Percentiles rank a stretch among this genome's conserved stretches.
phyloP scores from a whole-genome alignment of 2,113 vertebrate genomes.

The Nannobrachium achirus region DNA sequence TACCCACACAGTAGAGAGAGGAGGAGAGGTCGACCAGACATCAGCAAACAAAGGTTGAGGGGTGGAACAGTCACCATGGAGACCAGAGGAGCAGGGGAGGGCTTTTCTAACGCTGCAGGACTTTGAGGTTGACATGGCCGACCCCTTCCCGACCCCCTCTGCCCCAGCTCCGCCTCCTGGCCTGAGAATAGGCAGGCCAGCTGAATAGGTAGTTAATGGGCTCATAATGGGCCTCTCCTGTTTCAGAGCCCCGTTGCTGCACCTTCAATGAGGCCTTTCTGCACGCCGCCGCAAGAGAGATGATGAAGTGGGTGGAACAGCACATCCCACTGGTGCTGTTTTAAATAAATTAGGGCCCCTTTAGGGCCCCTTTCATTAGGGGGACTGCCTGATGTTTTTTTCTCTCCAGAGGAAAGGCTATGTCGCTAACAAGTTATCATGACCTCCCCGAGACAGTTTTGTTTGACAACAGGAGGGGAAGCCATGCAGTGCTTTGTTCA shows the following conservation, averaged over 20 bases:
- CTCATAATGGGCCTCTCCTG: constrained; percentile 72
- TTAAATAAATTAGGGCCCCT: constrained; percentile 79
- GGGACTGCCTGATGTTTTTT: constrained; percentile 21
- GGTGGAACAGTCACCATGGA: constrained; percentile 56
- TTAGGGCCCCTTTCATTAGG: constrained; percentile 56
- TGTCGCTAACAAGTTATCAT: constrained; percentile 58
- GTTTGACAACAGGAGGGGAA: constrained; percentile 46
- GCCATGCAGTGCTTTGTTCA: constrained; percentile 50
- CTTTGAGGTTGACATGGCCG: constrained; percentile 47
- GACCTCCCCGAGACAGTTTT: constrained; percentile 42
- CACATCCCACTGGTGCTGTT: constrained; percentile 62
- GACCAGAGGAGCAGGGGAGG: constrained; percentile 31
- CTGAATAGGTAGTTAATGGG: constrained; percentile 70
- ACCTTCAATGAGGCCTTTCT: constrained; percentile 68
- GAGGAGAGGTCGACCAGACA: constrained; percentile 15
- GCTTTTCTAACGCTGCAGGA: constrained; percentile 38
- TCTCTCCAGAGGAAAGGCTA: constrained; percentile 50
- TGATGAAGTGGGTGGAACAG: constrained; percentile 66
- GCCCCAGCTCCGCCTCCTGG: constrained; percentile 46
- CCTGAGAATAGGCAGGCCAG: constrained; percentile 48
- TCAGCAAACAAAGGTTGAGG: constrained; percentile 13
- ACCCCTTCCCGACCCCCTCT: constrained; percentile 52
- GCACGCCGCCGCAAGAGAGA: constrained; percentile 53
- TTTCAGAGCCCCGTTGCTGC: constrained; percentile 58
- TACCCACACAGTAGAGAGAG: neutral